A percentile compares a stretch with the other conserved stretches of the same genome.
Conservation (phyloP, 2,797 vertebrate species). For the Phalloptychus januarius region DNA sequence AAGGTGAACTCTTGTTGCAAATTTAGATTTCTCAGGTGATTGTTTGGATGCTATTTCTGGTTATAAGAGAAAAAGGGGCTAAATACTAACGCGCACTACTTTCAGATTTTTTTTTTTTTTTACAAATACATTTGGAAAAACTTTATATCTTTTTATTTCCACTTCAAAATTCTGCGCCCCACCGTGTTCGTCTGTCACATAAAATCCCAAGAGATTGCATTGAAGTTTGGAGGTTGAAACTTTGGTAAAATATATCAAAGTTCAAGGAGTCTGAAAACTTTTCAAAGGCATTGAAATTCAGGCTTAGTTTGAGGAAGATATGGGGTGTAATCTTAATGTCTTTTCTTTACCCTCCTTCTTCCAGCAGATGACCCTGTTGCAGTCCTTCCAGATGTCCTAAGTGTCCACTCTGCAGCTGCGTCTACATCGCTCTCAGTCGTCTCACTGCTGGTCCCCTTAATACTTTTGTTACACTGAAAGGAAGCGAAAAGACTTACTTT, state of each 20-base stretch:
- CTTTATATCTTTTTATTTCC: neutral
- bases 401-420: slow-evolving; percentile 75
- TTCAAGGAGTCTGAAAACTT: neutral
- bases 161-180: neutral
- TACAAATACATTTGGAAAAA: neutral
- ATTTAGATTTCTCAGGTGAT: neutral
- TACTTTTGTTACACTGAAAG: slow-evolving; percentile 78
- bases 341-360: slow-evolving; percentile 43
- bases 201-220: neutral
- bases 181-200: neutral
- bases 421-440: slow-evolving; percentile 68
- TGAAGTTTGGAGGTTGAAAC: neutral
- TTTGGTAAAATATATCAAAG: neutral
- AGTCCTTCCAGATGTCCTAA: slow-evolving; percentile 81
- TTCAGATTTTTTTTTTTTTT: neutral
- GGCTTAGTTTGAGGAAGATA: slow-evolving; percentile 10
- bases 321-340: slow-evolving; percentile 35
- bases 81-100: neutral
- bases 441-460: slow-evolving; percentile 72
- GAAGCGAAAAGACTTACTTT: slow-evolving; percentile 27
- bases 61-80: no score
- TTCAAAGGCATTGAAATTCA: slow-evolving; percentile 17
- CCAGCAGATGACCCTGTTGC: slow-evolving; percentile 86
- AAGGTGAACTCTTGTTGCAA: neutral
- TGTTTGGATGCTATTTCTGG: neutral